Evolutionary conservation across 2,797 vertebrate species (phyloP).

Genomic region (Etheostoma perlongum): DNA sequence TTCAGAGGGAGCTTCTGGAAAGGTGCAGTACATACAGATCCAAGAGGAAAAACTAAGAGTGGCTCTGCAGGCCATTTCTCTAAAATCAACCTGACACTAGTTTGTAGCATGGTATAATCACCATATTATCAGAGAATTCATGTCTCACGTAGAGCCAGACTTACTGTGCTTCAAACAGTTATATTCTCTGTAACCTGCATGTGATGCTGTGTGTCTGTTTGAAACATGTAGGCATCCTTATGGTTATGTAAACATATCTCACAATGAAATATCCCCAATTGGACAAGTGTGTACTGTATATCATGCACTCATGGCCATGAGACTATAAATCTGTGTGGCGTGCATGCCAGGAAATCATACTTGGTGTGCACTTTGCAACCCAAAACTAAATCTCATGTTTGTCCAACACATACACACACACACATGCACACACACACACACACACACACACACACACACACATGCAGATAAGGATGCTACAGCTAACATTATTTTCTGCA

Average conservation of each 20-base stretch:
- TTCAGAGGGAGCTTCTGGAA: constrained; percentile 43
- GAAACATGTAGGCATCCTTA: constrained; percentile 25
- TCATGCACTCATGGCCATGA: constrained; percentile 10
- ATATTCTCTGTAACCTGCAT: neutral
- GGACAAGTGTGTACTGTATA: constrained; percentile 12
- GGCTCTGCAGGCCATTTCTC: constrained; percentile 8
- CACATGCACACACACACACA: neutral
- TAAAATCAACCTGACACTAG: constrained; percentile 20
- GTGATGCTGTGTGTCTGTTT: constrained; percentile 15
- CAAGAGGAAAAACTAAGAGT: constrained; percentile 11
- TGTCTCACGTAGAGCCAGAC: constrained; percentile 3
- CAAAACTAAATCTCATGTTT: constrained; percentile 30
- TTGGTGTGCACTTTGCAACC: constrained; percentile 1
- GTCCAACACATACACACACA: neutral
- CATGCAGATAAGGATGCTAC: constrained; percentile 1
- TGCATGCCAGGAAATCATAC: constrained; percentile 38
- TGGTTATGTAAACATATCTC: constrained; percentile 43
- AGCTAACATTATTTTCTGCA: constrained; percentile 7
- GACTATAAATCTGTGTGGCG: constrained; percentile 36
- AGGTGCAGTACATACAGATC: constrained; percentile 30
- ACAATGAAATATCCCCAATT: constrained; percentile 49
- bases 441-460: neutral
- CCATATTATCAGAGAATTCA: constrained; percentile 9
- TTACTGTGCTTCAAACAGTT: neutral
- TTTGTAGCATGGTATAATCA: constrained; percentile 4